A percentile compares a stretch with the other conserved stretches of the same genome.
Conservation (phyloP, 1,140 invertebrate genomes). For the Aphidius ervi region DNA sequence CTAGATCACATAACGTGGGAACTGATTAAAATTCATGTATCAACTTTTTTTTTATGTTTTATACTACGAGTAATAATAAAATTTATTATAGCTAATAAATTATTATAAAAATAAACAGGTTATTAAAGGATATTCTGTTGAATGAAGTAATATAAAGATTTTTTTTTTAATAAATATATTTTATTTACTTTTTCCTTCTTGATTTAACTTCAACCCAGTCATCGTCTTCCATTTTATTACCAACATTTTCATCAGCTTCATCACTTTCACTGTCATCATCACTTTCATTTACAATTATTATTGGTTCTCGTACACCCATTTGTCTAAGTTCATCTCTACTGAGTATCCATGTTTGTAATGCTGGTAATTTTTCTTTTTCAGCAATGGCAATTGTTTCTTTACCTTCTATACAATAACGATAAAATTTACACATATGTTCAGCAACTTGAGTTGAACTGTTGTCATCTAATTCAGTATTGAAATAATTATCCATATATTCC, state of each 20-base stretch:
- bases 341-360: constrained; percentile 38
- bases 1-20: no score
- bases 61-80: no score
- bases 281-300: background rate
- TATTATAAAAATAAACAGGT: no score
- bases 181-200: constrained; percentile 31
- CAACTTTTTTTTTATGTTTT: no score
- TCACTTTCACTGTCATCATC: constrained; percentile 14
- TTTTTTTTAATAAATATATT: constrained; percentile 12
- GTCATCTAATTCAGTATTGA: constrained; percentile 40
- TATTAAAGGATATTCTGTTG: no score
- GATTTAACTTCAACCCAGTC: constrained; percentile 34
- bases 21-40: no score
- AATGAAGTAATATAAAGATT: constrained; percentile 2
- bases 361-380: constrained; percentile 39
- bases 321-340: constrained; percentile 14
- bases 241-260: constrained; percentile 10
- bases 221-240: constrained; percentile 25
- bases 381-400: constrained; percentile 22
- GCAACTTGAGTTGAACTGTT: constrained; percentile 38
- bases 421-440: constrained; percentile 38
- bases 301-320: background rate
- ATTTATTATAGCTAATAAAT: background rate
- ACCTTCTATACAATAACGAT: constrained; percentile 30
- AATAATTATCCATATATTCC: constrained; percentile 37